These are phyloP conservation scores for Odontesthes bonariensis DNA, from an alignment of 2,113 vertebrate species.

Conservation along the genomic window DNA sequence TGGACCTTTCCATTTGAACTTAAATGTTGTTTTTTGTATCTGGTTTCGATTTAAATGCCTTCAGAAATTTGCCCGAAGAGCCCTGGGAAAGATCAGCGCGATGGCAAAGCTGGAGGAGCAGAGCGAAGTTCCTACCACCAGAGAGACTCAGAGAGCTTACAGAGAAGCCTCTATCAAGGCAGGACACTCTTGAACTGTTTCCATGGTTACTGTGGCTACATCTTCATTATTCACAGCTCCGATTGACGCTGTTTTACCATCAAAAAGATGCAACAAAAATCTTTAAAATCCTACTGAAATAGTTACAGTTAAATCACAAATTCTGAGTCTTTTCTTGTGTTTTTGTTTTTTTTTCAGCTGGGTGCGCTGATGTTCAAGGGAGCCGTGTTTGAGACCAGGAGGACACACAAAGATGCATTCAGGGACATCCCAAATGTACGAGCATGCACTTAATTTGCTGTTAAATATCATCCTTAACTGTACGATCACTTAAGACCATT, in stretches of 20 bases:
- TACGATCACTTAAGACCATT: not conserved
- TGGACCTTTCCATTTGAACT: too few relatives aligned
- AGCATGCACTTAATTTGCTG: not conserved
- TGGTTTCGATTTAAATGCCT: slow-evolving; percentile 25
- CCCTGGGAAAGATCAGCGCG: slow-evolving; percentile 89
- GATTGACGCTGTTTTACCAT: not conserved
- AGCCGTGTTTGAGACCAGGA: slow-evolving; percentile 86
- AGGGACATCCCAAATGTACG: slow-evolving; percentile 84
- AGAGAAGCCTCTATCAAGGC: slow-evolving; percentile 92
- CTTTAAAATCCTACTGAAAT: not conserved
- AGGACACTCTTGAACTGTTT: not conserved
- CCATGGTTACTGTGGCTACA: not conserved
- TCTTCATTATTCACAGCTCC: not conserved
- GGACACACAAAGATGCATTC: slow-evolving; percentile 75
- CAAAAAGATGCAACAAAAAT: not conserved
- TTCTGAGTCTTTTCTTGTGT: not conserved
- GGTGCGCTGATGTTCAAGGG: slow-evolving; percentile 93
- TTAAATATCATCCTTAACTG: not conserved
- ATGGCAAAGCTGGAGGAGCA: slow-evolving; percentile 85
- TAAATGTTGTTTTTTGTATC: too few relatives aligned
- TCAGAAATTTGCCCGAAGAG: slow-evolving; percentile 92
- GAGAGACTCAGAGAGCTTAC: slow-evolving; percentile 82
- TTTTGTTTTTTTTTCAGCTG: slow-evolving; percentile 80
- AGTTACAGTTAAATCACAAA: not conserved
- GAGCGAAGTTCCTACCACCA: slow-evolving; percentile 67